Percentiles rank a stretch among this genome's conserved stretches.
phyloP scores from a whole-genome alignment of 2,113 vertebrate species.

The Microtus montanus region DNA sequence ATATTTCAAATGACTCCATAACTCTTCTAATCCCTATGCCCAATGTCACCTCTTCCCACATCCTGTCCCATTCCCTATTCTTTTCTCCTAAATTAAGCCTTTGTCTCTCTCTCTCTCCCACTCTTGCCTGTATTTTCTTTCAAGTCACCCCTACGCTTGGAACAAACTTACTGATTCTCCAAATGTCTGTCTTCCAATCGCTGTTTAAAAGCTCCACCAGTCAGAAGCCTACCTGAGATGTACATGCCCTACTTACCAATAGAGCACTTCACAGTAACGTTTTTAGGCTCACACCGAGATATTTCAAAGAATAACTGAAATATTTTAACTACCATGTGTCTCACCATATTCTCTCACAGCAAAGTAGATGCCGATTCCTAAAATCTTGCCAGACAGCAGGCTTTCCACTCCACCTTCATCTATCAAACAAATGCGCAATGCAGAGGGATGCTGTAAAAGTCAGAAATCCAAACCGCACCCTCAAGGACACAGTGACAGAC shows the following conservation, averaged over 20 bases:
- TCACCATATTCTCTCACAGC: conserved; percentile 7
- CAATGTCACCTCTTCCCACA: conserved; percentile 63
- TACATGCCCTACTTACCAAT: conserved; percentile 34
- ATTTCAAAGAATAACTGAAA: not conserved
- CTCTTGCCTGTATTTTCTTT: conserved; percentile 57
- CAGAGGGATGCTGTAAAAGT: not conserved
- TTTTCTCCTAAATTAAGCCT: conserved; percentile 65
- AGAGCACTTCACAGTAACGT: not conserved
- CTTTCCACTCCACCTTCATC: not conserved
- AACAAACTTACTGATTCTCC: conserved; percentile 49
- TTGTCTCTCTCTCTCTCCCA: conserved; percentile 36
- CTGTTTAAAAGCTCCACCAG: conserved; percentile 48
- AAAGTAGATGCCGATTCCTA: conserved; percentile 9
- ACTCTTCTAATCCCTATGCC: not conserved
- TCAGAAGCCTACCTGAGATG: conserved; percentile 35
- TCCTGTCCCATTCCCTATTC: conserved; percentile 48
- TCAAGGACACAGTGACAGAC: not conserved
- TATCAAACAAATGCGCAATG: not conserved
- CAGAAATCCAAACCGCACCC: not conserved
- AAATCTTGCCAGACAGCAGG: not conserved
- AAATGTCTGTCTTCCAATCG: conserved; percentile 41
- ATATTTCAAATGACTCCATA: conserved; percentile 40
- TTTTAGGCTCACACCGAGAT: conserved; percentile 5
- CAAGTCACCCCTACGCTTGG: conserved; percentile 24
- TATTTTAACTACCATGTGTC: not conserved